phyloP scores from a whole-genome alignment of 1,140 invertebrate species.

The Lepidurus apus region DNA sequence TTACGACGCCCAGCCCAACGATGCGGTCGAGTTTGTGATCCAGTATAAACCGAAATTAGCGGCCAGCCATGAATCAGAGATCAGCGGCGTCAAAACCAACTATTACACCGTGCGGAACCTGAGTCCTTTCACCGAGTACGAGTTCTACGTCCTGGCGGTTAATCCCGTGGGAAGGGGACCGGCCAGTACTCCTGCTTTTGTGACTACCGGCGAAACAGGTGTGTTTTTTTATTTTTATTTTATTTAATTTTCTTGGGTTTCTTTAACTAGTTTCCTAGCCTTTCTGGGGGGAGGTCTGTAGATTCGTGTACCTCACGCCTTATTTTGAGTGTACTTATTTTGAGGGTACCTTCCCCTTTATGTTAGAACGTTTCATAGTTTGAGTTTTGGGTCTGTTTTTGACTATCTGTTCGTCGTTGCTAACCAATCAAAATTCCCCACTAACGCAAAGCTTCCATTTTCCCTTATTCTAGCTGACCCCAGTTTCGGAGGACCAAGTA shows the following conservation, averaged over 20 bases:
- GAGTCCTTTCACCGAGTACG: slow-evolving; percentile 92
- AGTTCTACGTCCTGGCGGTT: slow-evolving; percentile 90
- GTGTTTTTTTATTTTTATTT: slow-evolving; percentile 37
- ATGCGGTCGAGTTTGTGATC: slow-evolving; percentile 88
- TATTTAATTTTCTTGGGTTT: neutral
- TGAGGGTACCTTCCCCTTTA: neutral
- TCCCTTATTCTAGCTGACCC: slow-evolving; percentile 59
- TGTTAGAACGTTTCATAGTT: neutral
- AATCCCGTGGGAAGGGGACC: slow-evolving; percentile 86
- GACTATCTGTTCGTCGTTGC: neutral
- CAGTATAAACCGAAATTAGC: slow-evolving; percentile 87
- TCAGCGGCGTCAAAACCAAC: slow-evolving; percentile 84
- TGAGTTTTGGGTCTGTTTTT: neutral
- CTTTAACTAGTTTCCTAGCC: neutral
- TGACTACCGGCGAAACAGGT: slow-evolving; percentile 96
- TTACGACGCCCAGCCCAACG: slow-evolving; percentile 64
- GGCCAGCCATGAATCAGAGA: slow-evolving; percentile 66
- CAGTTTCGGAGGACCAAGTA: slow-evolving; percentile 78
- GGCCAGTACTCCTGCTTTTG: slow-evolving; percentile 73
- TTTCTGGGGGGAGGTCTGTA: neutral
- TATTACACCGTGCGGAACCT: slow-evolving; percentile 83
- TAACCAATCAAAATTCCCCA: neutral
- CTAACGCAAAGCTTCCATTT: neutral
- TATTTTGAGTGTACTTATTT: neutral
- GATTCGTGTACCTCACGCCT: neutral